Base-by-base conservation (phyloP, 2,113 vertebrate genomes). In the Ammospiza nelsoni region DNA sequence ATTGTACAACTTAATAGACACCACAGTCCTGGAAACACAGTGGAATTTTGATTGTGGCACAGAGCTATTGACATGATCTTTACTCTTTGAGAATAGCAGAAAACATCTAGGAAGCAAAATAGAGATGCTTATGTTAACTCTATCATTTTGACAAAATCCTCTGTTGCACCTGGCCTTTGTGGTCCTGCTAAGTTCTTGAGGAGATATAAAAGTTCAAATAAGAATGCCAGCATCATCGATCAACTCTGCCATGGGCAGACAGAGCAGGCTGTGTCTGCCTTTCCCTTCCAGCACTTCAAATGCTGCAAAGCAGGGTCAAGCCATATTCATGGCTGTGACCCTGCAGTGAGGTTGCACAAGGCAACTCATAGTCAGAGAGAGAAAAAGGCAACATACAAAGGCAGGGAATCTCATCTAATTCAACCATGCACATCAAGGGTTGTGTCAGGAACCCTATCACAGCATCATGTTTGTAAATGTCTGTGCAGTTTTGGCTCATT, bases 61-160 rank as follows among this genome's bases (percentile, higher is more conserved):
- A 88, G 29, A 90, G 62, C 48, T 94, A 59, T 95, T 90, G 93
- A 87, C 62, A 44, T 96, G 74, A 83, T 92, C 61, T 95, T 95
- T 93, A 52, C 41, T 51, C 20, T 59, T 71, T 87, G 76, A 94
- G 79, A 94, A 71, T 15, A 33, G 39, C 33, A 91, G 72, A 84
- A 94, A 84, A 93, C 79, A 74, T 9, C 61, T 55, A 46, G 41
- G 66, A 76, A 92, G 37, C n/a, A 90, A 90, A 94, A 91, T 61
- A 94, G 51, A 83, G n/a, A 85, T 54, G 37, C 22, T 68, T 91
- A 78, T 19, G 55, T 89, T 93, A 87, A 72, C 77, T 91, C 68
- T 82, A 57, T 81, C 21, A 44, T 61, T 66, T 72, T 93, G 83
- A 85, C 59, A 92, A 72, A 82, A 92, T 39, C n/a, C 41, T 89